A percentile compares a stretch with the other conserved stretches of the same genome.
These are phyloP conservation scores for Platyscapa corneri DNA, from an alignment of 1,140 invertebrate genomes.

Conservation along the genomic window DNA sequence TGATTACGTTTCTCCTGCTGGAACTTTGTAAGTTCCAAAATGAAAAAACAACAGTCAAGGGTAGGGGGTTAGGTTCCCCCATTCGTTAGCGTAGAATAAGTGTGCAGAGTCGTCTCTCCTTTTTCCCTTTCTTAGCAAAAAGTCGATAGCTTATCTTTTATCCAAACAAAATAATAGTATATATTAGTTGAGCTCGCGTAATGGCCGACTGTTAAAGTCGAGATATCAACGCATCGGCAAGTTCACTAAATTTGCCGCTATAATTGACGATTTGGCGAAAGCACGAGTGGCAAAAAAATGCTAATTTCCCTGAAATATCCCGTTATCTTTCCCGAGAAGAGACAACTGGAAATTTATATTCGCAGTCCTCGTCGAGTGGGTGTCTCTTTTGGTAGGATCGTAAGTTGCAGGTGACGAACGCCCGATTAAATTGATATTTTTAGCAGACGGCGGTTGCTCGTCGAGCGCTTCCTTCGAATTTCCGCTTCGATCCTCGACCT, in stretches of 20 bases:
- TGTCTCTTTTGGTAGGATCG: not conserved
- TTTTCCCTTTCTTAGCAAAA: not conserved
- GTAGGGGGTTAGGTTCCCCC: no score
- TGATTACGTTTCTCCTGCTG: no score
- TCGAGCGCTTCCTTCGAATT: not conserved
- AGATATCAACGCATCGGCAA: not conserved
- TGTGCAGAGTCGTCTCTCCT: not conserved
- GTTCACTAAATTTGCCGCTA: not conserved
- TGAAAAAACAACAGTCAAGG: no score
- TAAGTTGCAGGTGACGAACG: not conserved
- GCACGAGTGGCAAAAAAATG: not conserved
- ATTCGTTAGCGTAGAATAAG: not conserved
- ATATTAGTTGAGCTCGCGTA: not conserved
- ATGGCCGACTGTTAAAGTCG: not conserved
- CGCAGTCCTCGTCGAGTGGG: not conserved
- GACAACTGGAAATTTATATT: not conserved
- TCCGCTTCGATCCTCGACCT: no score
- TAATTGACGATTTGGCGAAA: not conserved
- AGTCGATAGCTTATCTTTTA: not conserved
- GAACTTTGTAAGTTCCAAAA: no score
- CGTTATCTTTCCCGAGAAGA: not conserved
- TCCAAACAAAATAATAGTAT: not conserved
- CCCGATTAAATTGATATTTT: not conserved
- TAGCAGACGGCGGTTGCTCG: not conserved
- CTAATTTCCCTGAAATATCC: not conserved